Evolutionary conservation across 2,113 vertebrate species (phyloP).

Genomic region (Gobio gobio): DNA sequence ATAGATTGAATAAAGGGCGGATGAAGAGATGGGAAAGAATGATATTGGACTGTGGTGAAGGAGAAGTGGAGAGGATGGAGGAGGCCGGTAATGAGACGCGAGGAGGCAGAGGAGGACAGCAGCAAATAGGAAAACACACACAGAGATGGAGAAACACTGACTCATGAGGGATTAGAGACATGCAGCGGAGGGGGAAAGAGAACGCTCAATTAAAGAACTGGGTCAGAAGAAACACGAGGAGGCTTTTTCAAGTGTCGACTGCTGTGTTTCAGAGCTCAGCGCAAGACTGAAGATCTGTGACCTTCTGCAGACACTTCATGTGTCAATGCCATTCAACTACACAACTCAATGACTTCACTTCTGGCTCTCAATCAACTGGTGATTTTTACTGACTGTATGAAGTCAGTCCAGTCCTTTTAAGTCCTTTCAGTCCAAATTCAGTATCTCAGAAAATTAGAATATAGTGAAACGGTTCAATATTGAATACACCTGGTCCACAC

Average conservation of each 20-base stretch:
- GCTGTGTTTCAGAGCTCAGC: conserved; percentile 57
- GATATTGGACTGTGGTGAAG: conserved; percentile 42
- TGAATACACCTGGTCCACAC: too few relatives aligned
- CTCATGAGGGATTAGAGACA: conserved; percentile 69
- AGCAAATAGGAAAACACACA: conserved; percentile 49
- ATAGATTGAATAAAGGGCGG: conserved; percentile 52
- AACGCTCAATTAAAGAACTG: conserved; percentile 68
- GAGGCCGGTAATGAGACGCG: conserved; percentile 11
- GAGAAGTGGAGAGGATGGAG: conserved; percentile 26
- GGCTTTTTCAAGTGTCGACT: conserved; percentile 52
- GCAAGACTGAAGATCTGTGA: neutral
- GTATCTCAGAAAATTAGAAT: too few relatives aligned
- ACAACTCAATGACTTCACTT: neutral
- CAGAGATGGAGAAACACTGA: conserved; percentile 57
- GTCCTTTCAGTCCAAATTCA: too few relatives aligned
- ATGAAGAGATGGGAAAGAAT: neutral
- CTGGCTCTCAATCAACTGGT: neutral
- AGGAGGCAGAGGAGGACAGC: conserved; percentile 45
- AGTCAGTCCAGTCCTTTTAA: neutral
- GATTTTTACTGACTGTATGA: neutral
- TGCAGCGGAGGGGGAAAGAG: conserved; percentile 49
- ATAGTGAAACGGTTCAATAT: too few relatives aligned
- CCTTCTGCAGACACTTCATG: neutral
- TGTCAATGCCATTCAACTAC: neutral
- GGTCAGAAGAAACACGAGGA: conserved; percentile 59